Conservation (phyloP, 2,113 vertebrate species). For the Gopherus evgoodei region DNA sequence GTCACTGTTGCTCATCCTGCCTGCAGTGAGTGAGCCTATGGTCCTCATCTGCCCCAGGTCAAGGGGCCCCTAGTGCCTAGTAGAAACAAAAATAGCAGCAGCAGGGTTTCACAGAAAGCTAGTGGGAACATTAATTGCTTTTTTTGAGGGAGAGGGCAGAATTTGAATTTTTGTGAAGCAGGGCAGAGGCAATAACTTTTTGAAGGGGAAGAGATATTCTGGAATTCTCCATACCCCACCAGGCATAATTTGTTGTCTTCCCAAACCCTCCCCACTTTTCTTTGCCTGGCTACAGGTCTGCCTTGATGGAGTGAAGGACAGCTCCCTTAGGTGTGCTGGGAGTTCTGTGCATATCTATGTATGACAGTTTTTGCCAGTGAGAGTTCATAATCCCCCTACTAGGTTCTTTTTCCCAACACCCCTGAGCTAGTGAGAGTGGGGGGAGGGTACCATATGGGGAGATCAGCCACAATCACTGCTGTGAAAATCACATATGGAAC, state of each 20-base stretch:
- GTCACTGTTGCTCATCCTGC: background rate
- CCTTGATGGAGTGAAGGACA: background rate
- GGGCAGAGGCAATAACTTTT: background rate
- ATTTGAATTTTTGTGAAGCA: background rate
- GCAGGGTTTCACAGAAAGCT: background rate
- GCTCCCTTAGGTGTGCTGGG: background rate
- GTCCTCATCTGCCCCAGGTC: background rate
- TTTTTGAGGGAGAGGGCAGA: background rate
- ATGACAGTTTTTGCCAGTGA: background rate
- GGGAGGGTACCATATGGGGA: background rate
- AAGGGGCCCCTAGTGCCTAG: background rate
- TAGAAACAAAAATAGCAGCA: background rate
- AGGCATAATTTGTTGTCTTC: background rate
- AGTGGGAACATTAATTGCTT: background rate
- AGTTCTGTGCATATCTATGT: background rate
- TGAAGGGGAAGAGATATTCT: background rate
- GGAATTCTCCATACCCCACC: background rate
- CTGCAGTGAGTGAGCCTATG: background rate
- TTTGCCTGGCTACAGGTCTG: background rate
- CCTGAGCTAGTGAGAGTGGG: background rate
- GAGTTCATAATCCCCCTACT: background rate
- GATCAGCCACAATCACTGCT: background rate
- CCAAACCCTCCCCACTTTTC: background rate
- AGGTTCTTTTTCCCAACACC: background rate
- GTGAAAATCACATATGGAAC: background rate